These are phyloP conservation scores for Cantharis nigra DNA, from an alignment of 2,888 invertebrate genomes.

Conservation along the genomic window DNA sequence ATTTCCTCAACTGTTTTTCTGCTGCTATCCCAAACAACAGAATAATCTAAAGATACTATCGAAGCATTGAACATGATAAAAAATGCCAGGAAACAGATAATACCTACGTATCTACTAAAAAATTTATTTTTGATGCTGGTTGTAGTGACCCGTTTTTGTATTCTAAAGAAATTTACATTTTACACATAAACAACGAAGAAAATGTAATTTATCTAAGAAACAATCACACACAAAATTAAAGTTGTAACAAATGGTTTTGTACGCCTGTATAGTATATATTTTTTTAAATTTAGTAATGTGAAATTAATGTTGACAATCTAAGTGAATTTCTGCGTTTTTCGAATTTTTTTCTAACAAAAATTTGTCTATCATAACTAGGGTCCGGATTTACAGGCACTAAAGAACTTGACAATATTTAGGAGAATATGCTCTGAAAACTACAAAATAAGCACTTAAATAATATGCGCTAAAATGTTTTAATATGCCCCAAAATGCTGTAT, in stretches of 20 bases:
- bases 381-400: no score
- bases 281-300: no score
- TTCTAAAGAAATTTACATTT: background rate
- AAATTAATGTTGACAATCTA: no score
- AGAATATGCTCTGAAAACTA: no score
- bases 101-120: background rate
- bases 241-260: background rate
- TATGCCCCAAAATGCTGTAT: no score
- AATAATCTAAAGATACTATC: background rate
- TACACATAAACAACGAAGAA: background rate
- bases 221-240: background rate
- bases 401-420: no score
- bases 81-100: background rate
- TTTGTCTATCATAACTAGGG: no score
- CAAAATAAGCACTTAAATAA: no score
- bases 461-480: no score
- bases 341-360: no score
- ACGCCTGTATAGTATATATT: background rate
- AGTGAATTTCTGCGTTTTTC: no score
- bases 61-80: background rate
- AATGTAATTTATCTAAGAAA: background rate
- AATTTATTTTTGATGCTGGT: background rate
- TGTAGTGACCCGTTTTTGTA: background rate
- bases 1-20: background rate
- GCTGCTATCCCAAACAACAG: background rate